Conservation (phyloP, 2,113 vertebrate genomes). For the Neomonachus schauinslandi region DNA sequence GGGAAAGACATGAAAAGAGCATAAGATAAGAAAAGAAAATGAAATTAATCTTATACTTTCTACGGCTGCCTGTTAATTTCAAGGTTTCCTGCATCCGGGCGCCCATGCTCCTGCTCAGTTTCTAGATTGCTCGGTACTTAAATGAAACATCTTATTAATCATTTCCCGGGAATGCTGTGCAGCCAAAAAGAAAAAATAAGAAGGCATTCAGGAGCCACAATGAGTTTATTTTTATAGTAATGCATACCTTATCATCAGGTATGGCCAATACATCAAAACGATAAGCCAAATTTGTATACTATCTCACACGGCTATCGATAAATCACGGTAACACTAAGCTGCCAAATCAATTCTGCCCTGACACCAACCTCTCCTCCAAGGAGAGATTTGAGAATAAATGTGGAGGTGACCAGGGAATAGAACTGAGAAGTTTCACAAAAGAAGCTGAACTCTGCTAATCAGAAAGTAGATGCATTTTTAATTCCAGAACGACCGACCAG, state of each 20-base stretch:
- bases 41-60: slow-evolving; percentile 85
- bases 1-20: slow-evolving; percentile 79
- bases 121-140: slow-evolving; percentile 74
- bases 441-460: slow-evolving; percentile 33
- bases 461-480: not conserved
- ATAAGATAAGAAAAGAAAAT: slow-evolving; percentile 85
- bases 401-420: not conserved
- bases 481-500: not conserved
- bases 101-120: not conserved
- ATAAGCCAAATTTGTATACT: slow-evolving; percentile 15
- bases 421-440: slow-evolving; percentile 11
- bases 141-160: slow-evolving; percentile 79
- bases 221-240: slow-evolving; percentile 61
- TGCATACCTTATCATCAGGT: slow-evolving; percentile 45
- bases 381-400: slow-evolving; percentile 7
- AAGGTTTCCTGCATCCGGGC: slow-evolving; percentile 75
- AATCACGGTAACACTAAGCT: slow-evolving; percentile 40
- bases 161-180: slow-evolving; percentile 65
- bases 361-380: not conserved
- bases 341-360: slow-evolving; percentile 26
- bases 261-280: slow-evolving; percentile 5
- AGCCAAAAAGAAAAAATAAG: slow-evolving; percentile 1
- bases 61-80: slow-evolving; percentile 81
- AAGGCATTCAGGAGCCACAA: slow-evolving; percentile 12
- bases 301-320: not conserved